A percentile compares a stretch with the other conserved stretches of the same genome.
Conservation (phyloP, 2,797 vertebrate genomes). For the Channallabes apus region DNA sequence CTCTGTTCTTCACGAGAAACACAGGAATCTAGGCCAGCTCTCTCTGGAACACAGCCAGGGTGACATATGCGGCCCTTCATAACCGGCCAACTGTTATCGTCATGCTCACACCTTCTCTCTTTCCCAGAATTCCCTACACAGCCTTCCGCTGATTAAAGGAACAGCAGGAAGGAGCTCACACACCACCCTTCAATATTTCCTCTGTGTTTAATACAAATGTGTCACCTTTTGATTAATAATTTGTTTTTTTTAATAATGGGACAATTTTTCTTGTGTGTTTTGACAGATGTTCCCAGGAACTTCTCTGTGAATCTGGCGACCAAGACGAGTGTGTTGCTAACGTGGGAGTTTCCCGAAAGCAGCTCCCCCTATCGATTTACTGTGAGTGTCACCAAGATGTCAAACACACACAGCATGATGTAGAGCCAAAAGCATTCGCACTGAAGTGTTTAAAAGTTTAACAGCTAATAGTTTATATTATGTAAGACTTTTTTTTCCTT, state of each 20-base stretch:
- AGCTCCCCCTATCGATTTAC: slow-evolving; percentile 82
- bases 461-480: not conserved
- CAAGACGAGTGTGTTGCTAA: slow-evolving; percentile 93
- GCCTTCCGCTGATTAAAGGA: slow-evolving; percentile 25
- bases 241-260: not conserved
- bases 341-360: slow-evolving; percentile 96
- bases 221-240: slow-evolving; percentile 18
- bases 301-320: slow-evolving; percentile 97
- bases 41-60: slow-evolving; percentile 42
- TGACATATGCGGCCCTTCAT: slow-evolving; percentile 41
- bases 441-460: not conserved
- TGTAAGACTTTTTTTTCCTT: not conserved
- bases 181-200: slow-evolving; percentile 14
- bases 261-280: slow-evolving; percentile 43
- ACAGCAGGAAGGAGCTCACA: slow-evolving; percentile 26
- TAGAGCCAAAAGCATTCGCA: not conserved
- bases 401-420: not conserved
- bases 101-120: slow-evolving; percentile 43
- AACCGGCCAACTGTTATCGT: slow-evolving; percentile 35
- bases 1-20: slow-evolving; percentile 55
- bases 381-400: slow-evolving; percentile 68
- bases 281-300: slow-evolving; percentile 93
- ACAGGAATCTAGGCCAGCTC: slow-evolving; percentile 50
- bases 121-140: slow-evolving; percentile 49
- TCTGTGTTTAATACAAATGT: not conserved